Base-by-base conservation (phyloP, 2,113 vertebrate genomes). In the Corythornis vintsioides region DNA sequence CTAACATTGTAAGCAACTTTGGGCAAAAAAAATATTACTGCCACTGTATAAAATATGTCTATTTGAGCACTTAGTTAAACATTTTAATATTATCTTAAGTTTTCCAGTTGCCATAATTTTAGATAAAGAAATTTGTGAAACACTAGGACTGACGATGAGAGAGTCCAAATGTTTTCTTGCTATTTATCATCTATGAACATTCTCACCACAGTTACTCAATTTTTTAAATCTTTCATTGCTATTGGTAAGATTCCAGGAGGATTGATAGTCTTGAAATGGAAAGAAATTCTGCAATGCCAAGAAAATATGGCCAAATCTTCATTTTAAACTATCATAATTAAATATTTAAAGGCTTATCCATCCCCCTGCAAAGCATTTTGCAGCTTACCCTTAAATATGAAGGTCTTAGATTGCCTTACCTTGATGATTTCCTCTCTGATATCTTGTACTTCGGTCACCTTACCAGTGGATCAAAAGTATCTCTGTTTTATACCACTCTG, bases 231-330 rank as follows among this genome's bases (percentile, higher is more conserved):
- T 95, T 92, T 83, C 96, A 93, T 96, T 95, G 95, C 79, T 97
- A 93, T 96, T 97, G 96, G 97, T 97, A 96, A 95, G 93, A 97
- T 96, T 98, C 97, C 97, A 97, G 90, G 93, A 96, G 88, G 92
- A 96, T 97, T 96, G 95, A 95, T 97, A 98, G 96, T 96, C 97
- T 97, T 97, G 95, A 97, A 98, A 97, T 97, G 96, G 97, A 95
- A 96, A 95, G 78, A 95, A 97, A 96, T 31, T 85, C 73, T 88
- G 73, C 15, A 48, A 94, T 97, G 97, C 97, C 97, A 97, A 97
- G 97, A 97, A 97, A 97, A 76, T 95, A 74, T 91, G 97, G 96
- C 91, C 96, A 94, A 98, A 95, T 97, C 95, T 96, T 95, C 97
- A 96, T 97, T 96, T 95, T 96, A 96, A 98, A 97, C 96, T 95